Evolutionary conservation across 1,140 invertebrate species (phyloP).

Genomic region (Drosophila parabipectinata): DNA sequence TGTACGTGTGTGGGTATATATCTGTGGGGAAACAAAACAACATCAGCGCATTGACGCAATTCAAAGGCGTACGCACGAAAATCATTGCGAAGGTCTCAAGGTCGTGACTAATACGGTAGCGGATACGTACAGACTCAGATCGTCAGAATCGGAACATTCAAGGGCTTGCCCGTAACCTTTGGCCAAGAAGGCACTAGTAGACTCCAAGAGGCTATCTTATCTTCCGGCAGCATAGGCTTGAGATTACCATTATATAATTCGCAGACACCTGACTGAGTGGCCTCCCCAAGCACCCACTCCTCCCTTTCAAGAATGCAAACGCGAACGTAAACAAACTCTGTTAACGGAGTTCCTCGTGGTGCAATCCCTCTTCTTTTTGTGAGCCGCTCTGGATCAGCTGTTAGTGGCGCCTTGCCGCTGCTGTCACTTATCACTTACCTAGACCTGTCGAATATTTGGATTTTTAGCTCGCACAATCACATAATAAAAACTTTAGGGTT

Average conservation of each 20-base stretch:
- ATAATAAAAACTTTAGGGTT: conserved; percentile 34
- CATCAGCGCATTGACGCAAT: conserved; percentile 41
- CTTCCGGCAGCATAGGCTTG: conserved; percentile 20
- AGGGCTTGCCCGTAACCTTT: conserved; percentile 22
- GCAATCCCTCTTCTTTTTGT: background rate
- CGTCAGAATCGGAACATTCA: conserved; percentile 7
- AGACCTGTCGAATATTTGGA: conserved; percentile 20
- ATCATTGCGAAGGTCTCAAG: conserved; percentile 52
- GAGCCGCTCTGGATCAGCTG: background rate
- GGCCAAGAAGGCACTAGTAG: conserved; percentile 10
- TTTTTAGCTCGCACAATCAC: conserved; percentile 35
- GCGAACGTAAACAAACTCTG: conserved; percentile 40
- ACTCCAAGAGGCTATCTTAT: conserved; percentile 25
- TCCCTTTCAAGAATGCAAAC: background rate
- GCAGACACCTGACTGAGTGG: conserved; percentile 62
- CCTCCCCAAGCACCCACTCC: conserved; percentile 6
- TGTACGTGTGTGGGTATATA: conserved; percentile 20
- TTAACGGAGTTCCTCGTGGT: background rate
- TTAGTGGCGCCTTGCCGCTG: background rate
- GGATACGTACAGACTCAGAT: background rate
- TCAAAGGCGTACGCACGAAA: conserved; percentile 46
- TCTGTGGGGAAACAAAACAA: conserved; percentile 28
- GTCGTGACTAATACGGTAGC: conserved; percentile 36
- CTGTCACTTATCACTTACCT: conserved; percentile 36
- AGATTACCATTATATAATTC: conserved; percentile 72